Conservation (phyloP, 1,140 invertebrate species). For the Euborellia annulipes region DNA sequence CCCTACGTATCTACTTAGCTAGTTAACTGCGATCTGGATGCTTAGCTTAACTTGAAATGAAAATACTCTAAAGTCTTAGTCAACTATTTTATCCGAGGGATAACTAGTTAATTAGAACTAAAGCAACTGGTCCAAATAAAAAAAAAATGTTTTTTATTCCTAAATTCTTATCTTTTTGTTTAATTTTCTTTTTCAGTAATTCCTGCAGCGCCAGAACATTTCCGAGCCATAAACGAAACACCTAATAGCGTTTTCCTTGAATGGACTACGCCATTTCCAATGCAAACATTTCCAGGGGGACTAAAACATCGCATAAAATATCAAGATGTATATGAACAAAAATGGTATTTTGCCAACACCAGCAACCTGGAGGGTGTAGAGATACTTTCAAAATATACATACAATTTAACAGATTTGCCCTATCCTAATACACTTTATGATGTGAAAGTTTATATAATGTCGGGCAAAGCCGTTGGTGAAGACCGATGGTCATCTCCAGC, state of each 20-base stretch:
- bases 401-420: slow-evolving; percentile 37
- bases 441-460: slow-evolving; percentile 42
- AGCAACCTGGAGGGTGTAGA: slow-evolving; percentile 16
- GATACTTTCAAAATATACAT: slow-evolving; percentile 22
- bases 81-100: no score
- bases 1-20: no score
- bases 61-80: no score
- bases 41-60: no score
- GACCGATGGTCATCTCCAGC: slow-evolving; percentile 46
- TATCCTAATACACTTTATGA: slow-evolving; percentile 52
- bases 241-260: slow-evolving; percentile 35
- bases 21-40: no score
- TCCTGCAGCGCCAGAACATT: slow-evolving; percentile 36
- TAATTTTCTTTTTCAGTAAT: slow-evolving; percentile 34
- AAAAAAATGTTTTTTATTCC: no score
- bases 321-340: slow-evolving; percentile 38
- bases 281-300: slow-evolving; percentile 38
- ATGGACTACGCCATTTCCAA: slow-evolving; percentile 39
- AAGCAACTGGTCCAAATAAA: no score
- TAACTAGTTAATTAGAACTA: no score
- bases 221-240: slow-evolving; percentile 35
- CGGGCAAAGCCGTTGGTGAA: slow-evolving; percentile 31
- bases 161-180: no score
- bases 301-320: slow-evolving; percentile 42
- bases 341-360: slow-evolving; percentile 17